These are phyloP conservation scores for Acanthurus tractus DNA, from an alignment of 2,797 vertebrate genomes.

Conservation along the genomic window DNA sequence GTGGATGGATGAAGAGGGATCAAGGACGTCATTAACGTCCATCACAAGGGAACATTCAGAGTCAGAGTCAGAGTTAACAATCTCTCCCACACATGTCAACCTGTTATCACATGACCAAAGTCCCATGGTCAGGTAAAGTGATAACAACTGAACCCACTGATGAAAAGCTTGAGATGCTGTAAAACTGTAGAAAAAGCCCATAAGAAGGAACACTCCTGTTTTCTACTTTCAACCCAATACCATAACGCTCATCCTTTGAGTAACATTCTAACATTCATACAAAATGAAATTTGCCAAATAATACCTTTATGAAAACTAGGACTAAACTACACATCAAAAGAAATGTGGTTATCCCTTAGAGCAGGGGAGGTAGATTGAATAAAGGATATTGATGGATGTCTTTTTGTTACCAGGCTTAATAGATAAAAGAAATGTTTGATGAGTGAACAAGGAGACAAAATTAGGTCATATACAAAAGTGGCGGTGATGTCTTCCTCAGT, in stretches of 20 bases:
- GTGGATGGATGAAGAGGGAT: neutral
- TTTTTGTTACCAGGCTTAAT: constrained; percentile 12
- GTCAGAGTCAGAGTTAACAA: neutral
- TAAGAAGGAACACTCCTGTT: neutral
- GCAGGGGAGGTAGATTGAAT: neutral
- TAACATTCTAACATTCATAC: neutral
- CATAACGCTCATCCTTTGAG: neutral
- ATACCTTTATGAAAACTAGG: constrained; percentile 1
- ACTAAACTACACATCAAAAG: constrained; percentile 19
- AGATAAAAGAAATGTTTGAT: constrained; percentile 25
- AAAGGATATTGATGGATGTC: neutral
- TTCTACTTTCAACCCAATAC: neutral
- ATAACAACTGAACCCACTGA: neutral
- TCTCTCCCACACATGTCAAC: neutral
- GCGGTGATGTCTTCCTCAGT: constrained; percentile 62
- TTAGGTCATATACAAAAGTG: constrained; percentile 77
- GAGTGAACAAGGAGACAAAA: constrained; percentile 60
- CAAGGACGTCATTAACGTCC: neutral
- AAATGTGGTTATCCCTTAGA: constrained; percentile 5
- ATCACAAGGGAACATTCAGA: neutral
- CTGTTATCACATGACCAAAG: neutral
- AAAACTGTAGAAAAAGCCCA: constrained; percentile 31
- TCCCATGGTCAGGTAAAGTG: neutral
- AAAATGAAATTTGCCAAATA: constrained; percentile 2
- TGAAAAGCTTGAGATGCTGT: neutral